A percentile compares a stretch with the other conserved stretches of the same genome.
These are phyloP conservation scores for Andrena praecox DNA, from an alignment of 2,888 invertebrate species.

Conservation along the genomic window DNA sequence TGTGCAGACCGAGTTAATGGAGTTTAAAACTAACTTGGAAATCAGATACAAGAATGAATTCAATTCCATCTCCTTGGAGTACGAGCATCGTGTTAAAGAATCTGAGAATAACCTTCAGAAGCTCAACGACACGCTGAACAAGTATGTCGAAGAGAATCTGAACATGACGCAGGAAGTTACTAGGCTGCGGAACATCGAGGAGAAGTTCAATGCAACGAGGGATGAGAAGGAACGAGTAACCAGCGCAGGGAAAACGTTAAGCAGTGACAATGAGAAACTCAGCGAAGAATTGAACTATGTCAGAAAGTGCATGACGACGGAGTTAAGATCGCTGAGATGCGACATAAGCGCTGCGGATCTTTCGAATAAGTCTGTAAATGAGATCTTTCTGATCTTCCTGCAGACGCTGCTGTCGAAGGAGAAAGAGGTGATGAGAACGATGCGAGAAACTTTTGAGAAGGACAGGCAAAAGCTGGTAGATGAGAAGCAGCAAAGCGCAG, in stretches of 20 bases:
- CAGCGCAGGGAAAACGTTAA: conserved; percentile 10
- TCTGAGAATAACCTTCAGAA: conserved; percentile 51
- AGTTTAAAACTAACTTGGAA: conserved; percentile 32
- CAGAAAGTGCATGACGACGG: conserved; percentile 74
- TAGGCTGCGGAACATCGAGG: conserved; percentile 56
- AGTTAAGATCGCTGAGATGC: conserved; percentile 74
- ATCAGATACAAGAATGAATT: conserved; percentile 31
- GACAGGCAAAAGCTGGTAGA: conserved; percentile 74
- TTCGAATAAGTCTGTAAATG: conserved; percentile 66
- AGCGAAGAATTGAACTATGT: conserved; percentile 77
- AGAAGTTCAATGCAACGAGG: conserved; percentile 26
- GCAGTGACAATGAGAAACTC: conserved; percentile 75
- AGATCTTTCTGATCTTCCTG: conserved; percentile 77
- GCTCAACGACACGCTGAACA: conserved; percentile 56
- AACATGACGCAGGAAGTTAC: conserved; percentile 84
- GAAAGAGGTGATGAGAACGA: conserved; percentile 74
- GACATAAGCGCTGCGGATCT: conserved; percentile 46
- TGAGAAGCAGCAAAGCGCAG: conserved; percentile 73
- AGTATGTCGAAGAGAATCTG: conserved; percentile 84
- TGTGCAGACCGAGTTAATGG: conserved; percentile 72
- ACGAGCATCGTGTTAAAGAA: conserved; percentile 39
- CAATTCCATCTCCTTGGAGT: conserved; percentile 32
- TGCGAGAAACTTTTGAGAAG: conserved; percentile 69
- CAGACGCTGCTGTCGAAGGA: conserved; percentile 78
- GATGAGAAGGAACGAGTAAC: conserved; percentile 35